These are phyloP conservation scores for Sciaenops ocellatus DNA, from an alignment of 2,797 vertebrate genomes.

Conservation along the genomic window DNA sequence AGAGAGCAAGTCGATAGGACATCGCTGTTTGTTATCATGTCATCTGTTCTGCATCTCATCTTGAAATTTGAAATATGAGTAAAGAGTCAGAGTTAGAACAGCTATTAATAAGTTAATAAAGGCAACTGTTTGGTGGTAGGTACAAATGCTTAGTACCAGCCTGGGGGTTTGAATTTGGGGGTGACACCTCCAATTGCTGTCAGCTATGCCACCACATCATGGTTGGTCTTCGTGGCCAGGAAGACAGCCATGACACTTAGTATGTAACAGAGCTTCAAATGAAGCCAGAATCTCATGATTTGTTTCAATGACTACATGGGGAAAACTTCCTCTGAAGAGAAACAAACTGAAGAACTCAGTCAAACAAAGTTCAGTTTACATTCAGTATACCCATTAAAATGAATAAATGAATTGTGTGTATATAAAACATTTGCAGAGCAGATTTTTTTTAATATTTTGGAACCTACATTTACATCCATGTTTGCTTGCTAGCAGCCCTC, in stretches of 20 bases:
- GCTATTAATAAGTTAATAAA: background rate
- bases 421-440: background rate
- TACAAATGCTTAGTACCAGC: background rate
- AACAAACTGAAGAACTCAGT: background rate
- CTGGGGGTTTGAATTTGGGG: background rate
- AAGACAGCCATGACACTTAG: background rate
- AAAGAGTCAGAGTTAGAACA: background rate
- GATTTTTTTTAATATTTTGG: background rate
- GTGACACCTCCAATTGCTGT: background rate
- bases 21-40: slow-evolving; percentile 27
- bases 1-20: slow-evolving; percentile 25
- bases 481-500: background rate
- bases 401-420: background rate
- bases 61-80: background rate
- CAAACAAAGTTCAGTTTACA: background rate
- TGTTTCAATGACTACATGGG: background rate
- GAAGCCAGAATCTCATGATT: background rate
- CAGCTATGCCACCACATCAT: background rate
- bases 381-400: background rate
- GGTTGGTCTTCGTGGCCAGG: background rate
- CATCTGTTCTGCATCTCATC: slow-evolving; percentile 22
- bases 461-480: background rate
- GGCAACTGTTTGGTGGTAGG: background rate
- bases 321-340: background rate
- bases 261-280: background rate